Conservation (phyloP, 2,888 invertebrate species). For the Aphodius granarius region DNA sequence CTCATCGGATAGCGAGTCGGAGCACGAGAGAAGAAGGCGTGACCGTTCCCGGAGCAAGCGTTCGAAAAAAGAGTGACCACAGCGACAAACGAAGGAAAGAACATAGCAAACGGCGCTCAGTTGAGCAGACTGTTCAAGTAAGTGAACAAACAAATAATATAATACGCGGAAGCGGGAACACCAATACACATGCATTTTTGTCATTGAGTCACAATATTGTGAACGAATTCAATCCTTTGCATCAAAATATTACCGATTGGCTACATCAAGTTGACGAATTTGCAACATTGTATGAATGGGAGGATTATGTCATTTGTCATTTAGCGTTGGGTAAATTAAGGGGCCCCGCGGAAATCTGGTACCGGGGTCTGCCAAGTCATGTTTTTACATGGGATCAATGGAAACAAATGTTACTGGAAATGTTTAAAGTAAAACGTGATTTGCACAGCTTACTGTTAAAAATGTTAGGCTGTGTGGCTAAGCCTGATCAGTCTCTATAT, state of each 20-base stretch:
- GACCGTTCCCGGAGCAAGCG: not conserved
- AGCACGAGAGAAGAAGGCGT: not conserved
- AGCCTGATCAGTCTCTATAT: conserved; percentile 1
- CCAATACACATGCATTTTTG: not conserved
- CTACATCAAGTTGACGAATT: not conserved
- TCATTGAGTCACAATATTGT: conserved; percentile 1
- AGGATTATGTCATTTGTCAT: conserved; percentile 9
- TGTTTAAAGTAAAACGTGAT: conserved; percentile 36
- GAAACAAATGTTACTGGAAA: conserved; percentile 33
- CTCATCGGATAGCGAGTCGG: not conserved
- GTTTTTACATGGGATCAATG: conserved; percentile 37
- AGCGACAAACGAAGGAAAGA: not conserved
- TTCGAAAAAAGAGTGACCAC: not conserved
- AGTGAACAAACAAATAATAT: not conserved
- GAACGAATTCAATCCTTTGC: conserved; percentile 1
- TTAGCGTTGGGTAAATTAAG: conserved; percentile 33
- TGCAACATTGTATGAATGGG: conserved; percentile 2
- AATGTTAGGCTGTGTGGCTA: conserved; percentile 2
- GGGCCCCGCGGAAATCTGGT: conserved; percentile 35
- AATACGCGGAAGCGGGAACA: not conserved
- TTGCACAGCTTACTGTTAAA: conserved; percentile 19
- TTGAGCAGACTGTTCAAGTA: not conserved
- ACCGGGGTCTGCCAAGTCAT: conserved; percentile 32
- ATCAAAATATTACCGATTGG: conserved; percentile 4
- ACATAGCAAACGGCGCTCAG: not conserved